Percentiles rank a stretch among this genome's conserved stretches.
Evolutionary conservation across 2,113 vertebrate genomes (phyloP).

Genomic region (western clawed frog (Xenopus tropicalis)): UCB_Xtro_10.0 CM004445.2:45758001-45758500

Average conservation of each 20-base stretch:
- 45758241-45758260: conserved; percentile 27
- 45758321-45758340: not conserved
- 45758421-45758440: too few species aligned
- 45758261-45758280: not conserved
- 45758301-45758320: not conserved
- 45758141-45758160: not conserved
- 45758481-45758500: too few species aligned
- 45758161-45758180: not conserved
- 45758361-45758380: not conserved
- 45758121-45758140: too few species aligned
- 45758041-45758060: too few species aligned
- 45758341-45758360: conserved; percentile 25
- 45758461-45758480: too few species aligned
- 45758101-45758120: too few species aligned
- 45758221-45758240: conserved; percentile 13
- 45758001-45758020: too few species aligned
- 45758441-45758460: too few species aligned
- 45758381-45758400: not conserved
- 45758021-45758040: too few species aligned
- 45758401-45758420: not conserved
- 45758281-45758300: conserved; percentile 20
- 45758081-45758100: too few species aligned
- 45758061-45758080: too few species aligned
- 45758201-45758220: not conserved
- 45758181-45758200: conserved; percentile 21